A percentile compares a stretch with the other conserved stretches of the same genome.
Conservation (phyloP, 2,113 vertebrate genomes). For the Hypomesus transpacificus region DNA sequence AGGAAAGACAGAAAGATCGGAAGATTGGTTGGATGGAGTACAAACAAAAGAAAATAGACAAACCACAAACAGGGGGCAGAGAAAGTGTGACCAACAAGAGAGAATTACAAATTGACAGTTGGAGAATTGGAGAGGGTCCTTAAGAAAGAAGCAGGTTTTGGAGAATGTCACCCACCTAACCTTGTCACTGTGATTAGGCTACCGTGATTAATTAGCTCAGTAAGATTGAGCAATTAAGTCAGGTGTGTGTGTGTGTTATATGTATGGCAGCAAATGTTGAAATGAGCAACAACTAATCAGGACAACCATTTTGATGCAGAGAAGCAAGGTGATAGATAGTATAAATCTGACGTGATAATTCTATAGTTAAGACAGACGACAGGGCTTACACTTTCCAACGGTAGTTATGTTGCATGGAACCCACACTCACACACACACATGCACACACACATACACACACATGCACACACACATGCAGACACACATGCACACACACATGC, state of each 20-base stretch:
- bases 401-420: too few relatives aligned
- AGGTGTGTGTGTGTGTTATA: slow-evolving; percentile 51
- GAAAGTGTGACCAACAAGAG: background rate
- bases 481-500: too few relatives aligned
- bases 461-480: too few relatives aligned
- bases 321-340: too few relatives aligned
- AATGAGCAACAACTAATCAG: too few relatives aligned
- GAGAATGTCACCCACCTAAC: slow-evolving; percentile 84
- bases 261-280: background rate
- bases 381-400: too few relatives aligned
- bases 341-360: too few relatives aligned
- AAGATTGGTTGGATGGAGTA: slow-evolving; percentile 3
- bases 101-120: background rate
- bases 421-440: too few relatives aligned
- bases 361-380: too few relatives aligned
- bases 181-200: slow-evolving; percentile 86
- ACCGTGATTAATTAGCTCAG: slow-evolving; percentile 89
- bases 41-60: slow-evolving; percentile 1
- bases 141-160: slow-evolving; percentile 72
- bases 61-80: background rate
- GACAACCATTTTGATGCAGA: too few relatives aligned
- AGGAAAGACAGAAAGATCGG: slow-evolving; percentile 17
- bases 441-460: too few relatives aligned
- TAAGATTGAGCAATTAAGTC: slow-evolving; percentile 82
- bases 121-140: slow-evolving; percentile 68